These are phyloP conservation scores for Amphiprion clarkii DNA, from an alignment of 2,797 vertebrate species.

Conservation along the genomic window DNA sequence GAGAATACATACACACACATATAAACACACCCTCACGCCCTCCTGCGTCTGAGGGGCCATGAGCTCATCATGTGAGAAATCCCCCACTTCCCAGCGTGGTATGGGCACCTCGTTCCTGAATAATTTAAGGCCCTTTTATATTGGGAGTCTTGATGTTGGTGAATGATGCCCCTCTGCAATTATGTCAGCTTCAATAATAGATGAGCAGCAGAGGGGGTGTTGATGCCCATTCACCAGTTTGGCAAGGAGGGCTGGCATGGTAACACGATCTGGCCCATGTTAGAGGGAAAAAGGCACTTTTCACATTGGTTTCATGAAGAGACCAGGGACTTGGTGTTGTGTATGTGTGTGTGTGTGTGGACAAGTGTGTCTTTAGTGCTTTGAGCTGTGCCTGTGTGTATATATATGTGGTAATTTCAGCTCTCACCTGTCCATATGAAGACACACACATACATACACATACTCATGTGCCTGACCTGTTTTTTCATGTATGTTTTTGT, in stretches of 20 bases:
- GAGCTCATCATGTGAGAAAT: conserved; percentile 75
- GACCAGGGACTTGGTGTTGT: conserved; percentile 3
- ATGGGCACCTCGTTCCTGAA: conserved; percentile 69
- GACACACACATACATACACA: conserved; percentile 7
- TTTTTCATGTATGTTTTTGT: conserved; percentile 11
- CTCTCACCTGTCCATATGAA: conserved; percentile 44
- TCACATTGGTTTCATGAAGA: conserved; percentile 22
- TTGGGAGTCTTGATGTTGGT: conserved; percentile 68
- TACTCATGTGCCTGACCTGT: conserved; percentile 33
- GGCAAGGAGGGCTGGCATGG: conserved; percentile 51
- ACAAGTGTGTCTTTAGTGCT: not conserved
- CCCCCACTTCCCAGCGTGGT: conserved; percentile 24
- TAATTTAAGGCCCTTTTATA: conserved; percentile 77
- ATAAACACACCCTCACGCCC: conserved; percentile 32
- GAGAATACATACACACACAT: not conserved
- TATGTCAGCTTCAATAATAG: conserved; percentile 79
- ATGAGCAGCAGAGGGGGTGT: conserved; percentile 52
- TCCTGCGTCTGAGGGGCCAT: conserved; percentile 58
- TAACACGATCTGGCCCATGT: conserved; percentile 55
- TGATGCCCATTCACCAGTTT: conserved; percentile 55
- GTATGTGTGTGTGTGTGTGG: conserved; percentile 18
- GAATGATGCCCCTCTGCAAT: conserved; percentile 62
- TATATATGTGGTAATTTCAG: conserved; percentile 12
- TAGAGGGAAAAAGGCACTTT: conserved; percentile 32
- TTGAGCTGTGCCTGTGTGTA: not conserved